Percentiles rank a stretch among this genome's conserved stretches.
phyloP scores from a whole-genome alignment of 2,888 invertebrate species.

The Neelides folsomi region DNA sequence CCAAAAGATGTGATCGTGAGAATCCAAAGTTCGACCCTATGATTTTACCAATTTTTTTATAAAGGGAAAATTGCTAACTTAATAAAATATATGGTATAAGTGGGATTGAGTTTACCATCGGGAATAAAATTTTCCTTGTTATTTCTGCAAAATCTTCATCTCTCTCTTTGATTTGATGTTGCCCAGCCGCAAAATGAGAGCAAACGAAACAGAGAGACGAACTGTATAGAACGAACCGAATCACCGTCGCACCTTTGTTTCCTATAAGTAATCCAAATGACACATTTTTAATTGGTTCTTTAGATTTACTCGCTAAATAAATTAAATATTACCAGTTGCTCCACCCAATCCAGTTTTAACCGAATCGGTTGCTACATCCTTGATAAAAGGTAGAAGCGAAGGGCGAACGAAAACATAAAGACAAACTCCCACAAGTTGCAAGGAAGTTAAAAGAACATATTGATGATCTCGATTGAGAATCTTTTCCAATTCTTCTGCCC shows the following conservation, averaged over 20 bases:
- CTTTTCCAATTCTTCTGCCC: constrained; percentile 91
- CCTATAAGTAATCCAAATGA: constrained; percentile 39
- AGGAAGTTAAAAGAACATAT: constrained; percentile 80
- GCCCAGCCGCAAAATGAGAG: constrained; percentile 98
- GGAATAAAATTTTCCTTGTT: constrained; percentile 73
- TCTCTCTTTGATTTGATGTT: constrained; percentile 83
- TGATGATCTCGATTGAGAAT: constrained; percentile 72
- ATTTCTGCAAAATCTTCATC: constrained; percentile 97
- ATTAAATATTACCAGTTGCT: constrained; percentile 52
- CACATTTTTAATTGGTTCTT: not conserved
- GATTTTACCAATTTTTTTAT: too few species aligned
- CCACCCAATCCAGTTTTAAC: constrained; percentile 98
- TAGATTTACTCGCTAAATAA: not conserved
- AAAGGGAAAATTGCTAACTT: too few species aligned
- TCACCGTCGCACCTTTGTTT: constrained; percentile 91
- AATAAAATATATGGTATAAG: not conserved
- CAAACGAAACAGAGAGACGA: constrained; percentile 96
- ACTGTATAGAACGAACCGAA: constrained; percentile 78
- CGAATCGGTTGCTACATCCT: constrained; percentile 85
- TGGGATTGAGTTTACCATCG: constrained; percentile 47
- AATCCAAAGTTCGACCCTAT: constrained; percentile 74
- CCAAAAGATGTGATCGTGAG: constrained; percentile 98
- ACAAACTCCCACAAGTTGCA: constrained; percentile 94
- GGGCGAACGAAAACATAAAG: constrained; percentile 86
- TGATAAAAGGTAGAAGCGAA: constrained; percentile 71